A percentile compares a stretch with the other conserved stretches of the same genome.
These are phyloP conservation scores for Melanaphis sacchari DNA, from an alignment of 1,140 invertebrate species.

Conservation along the genomic window DNA sequence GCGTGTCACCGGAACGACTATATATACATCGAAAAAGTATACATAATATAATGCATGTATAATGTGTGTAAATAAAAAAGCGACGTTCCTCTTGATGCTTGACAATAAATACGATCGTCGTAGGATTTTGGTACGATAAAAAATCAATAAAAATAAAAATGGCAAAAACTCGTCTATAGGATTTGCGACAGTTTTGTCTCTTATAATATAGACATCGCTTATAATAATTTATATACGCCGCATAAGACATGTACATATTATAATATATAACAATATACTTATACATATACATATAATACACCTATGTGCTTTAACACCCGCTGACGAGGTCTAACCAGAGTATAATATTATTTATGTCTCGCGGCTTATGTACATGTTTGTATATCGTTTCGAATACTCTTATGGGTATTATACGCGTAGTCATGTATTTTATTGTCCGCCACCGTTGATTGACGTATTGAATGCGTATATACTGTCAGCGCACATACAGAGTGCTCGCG, in stretches of 20 bases:
- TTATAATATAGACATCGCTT: not conserved
- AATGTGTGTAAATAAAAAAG: not conserved
- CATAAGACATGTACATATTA: not conserved
- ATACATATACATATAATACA: not conserved
- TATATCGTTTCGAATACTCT: not conserved
- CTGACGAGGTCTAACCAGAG: not conserved
- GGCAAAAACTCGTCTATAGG: not conserved
- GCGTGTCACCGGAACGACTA: not conserved
- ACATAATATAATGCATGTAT: not conserved
- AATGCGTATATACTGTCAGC: constrained; percentile 31
- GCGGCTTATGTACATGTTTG: not conserved
- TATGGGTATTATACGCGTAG: not conserved
- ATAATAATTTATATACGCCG: not conserved
- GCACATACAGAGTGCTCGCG: not conserved
- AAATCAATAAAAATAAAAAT: not conserved
- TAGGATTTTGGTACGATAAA: not conserved
- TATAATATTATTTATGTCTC: not conserved
- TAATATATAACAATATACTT: not conserved
- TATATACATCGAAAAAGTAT: not conserved
- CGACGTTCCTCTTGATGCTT: not conserved
- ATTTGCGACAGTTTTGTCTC: not conserved
- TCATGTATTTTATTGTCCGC: constrained; percentile 16
- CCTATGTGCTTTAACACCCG: not conserved
- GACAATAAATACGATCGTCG: not conserved
- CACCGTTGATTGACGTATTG: constrained; percentile 52